A percentile compares a stretch with the other conserved stretches of the same genome.
Evolutionary conservation across 2,888 invertebrate genomes (phyloP).

Genomic region (Thecocarcelia acutangulata): DNA sequence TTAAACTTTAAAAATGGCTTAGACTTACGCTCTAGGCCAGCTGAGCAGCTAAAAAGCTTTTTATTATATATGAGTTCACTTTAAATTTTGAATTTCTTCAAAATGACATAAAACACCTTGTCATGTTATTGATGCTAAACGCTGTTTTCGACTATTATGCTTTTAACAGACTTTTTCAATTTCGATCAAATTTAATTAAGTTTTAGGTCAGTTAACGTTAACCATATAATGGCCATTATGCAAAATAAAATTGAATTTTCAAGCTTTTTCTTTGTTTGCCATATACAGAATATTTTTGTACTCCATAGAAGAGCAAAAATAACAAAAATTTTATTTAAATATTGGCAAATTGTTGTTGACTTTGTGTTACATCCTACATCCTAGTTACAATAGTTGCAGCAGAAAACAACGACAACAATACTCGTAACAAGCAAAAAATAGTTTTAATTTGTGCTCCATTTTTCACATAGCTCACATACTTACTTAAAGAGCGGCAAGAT

Average conservation of each 20-base stretch:
- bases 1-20: not conserved
- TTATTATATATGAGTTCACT: too few species aligned
- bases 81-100: too few species aligned
- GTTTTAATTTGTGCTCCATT: slow-evolving; percentile 50
- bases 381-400: slow-evolving; percentile 41
- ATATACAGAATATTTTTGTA: not conserved
- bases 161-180: not conserved
- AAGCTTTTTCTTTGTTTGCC: slow-evolving; percentile 24
- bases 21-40: too few species aligned
- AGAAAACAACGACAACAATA: not conserved
- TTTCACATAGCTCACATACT: slow-evolving; percentile 17
- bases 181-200: slow-evolving; percentile 54
- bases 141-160: not conserved
- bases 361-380: slow-evolving; percentile 58
- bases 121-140: too few species aligned
- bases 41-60: too few species aligned
- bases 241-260: slow-evolving; percentile 36
- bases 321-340: slow-evolving; percentile 52
- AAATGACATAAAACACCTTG: too few species aligned
- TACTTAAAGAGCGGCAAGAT: slow-evolving; percentile 39
- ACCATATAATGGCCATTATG: slow-evolving; percentile 60
- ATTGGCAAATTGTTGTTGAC: slow-evolving; percentile 66
- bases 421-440: not conserved
- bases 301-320: slow-evolving; percentile 14
- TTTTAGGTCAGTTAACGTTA: slow-evolving; percentile 57